phyloP scores from a whole-genome alignment of 64 coral and sea anemone species.

The Porites australiensis region DNA sequence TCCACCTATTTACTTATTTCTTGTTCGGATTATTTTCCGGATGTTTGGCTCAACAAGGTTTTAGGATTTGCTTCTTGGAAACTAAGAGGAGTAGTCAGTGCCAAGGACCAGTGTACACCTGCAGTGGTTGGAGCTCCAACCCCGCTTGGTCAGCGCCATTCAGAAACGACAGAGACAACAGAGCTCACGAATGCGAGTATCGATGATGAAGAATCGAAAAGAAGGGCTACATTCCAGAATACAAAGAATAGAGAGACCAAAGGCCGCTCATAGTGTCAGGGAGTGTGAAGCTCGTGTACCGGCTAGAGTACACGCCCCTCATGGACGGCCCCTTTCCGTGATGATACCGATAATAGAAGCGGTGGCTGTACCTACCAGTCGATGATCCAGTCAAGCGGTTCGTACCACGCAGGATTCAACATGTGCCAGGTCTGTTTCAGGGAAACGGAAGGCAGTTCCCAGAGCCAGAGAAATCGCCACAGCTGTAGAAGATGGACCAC shows the following conservation, averaged over 20 bases:
- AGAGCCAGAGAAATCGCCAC: constrained; percentile 55
- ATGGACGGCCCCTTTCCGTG: constrained; percentile 50
- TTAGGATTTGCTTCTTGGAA: constrained; percentile 55
- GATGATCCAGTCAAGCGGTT: constrained; percentile 25
- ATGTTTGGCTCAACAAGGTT: constrained; percentile 4
- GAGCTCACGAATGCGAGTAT: constrained; percentile 47
- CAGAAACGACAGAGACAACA: constrained; percentile 66
- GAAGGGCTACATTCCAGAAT: background rate
- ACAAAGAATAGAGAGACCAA: constrained; percentile 44
- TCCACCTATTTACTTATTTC: background rate
- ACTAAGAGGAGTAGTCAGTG: constrained; percentile 41
- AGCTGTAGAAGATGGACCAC: constrained; percentile 64
- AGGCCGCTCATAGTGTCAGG: constrained; percentile 68
- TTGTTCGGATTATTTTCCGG: background rate
- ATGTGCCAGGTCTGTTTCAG: constrained; percentile 65
- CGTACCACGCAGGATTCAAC: no score
- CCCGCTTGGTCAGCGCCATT: constrained; percentile 49
- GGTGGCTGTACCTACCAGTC: constrained; percentile 60
- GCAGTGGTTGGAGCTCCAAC: constrained; percentile 55
- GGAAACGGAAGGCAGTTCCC: constrained; percentile 73
- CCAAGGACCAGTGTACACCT: constrained; percentile 37
- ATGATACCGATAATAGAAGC: constrained; percentile 58
- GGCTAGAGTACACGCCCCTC: constrained; percentile 44
- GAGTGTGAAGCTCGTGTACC: constrained; percentile 40
- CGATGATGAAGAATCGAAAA: constrained; percentile 63